A percentile compares a stretch with the other conserved stretches of the same genome.
These are phyloP conservation scores for Hormaphis cornu DNA, from an alignment of 1,140 invertebrate genomes.

Conservation along the genomic window DNA sequence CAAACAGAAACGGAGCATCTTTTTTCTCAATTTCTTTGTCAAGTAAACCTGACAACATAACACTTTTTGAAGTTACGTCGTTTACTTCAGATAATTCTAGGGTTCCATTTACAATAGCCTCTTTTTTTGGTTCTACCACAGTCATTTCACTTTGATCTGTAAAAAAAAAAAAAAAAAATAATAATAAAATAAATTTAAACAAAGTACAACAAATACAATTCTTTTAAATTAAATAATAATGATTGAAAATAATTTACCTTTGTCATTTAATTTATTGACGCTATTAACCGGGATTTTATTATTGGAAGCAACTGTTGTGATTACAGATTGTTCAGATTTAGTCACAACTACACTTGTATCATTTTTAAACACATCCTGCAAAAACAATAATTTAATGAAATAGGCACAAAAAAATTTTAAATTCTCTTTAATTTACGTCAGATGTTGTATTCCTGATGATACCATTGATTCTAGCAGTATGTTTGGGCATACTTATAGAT, in stretches of 20 bases:
- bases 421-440: not conserved
- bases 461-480: constrained; percentile 10
- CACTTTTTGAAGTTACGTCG: constrained; percentile 34
- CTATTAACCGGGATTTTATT: constrained; percentile 53
- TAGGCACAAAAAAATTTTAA: not conserved
- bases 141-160: not conserved
- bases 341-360: not conserved
- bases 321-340: constrained; percentile 20
- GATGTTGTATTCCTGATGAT: not conserved
- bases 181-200: not conserved
- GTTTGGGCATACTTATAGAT: not conserved
- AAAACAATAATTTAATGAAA: not conserved
- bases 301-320: constrained; percentile 6
- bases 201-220: no score
- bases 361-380: constrained; percentile 4
- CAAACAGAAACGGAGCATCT: constrained; percentile 49
- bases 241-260: constrained; percentile 43
- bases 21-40: constrained; percentile 56
- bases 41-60: constrained; percentile 57
- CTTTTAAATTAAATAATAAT: not conserved
- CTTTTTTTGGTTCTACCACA: not conserved
- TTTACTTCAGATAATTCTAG: constrained; percentile 15
- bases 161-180: not conserved
- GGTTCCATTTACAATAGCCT: constrained; percentile 12
- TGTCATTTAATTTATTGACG: constrained; percentile 53